phyloP scores from a whole-genome alignment of 2,113 vertebrate genomes.

The Phyllostomus discolor region DNA sequence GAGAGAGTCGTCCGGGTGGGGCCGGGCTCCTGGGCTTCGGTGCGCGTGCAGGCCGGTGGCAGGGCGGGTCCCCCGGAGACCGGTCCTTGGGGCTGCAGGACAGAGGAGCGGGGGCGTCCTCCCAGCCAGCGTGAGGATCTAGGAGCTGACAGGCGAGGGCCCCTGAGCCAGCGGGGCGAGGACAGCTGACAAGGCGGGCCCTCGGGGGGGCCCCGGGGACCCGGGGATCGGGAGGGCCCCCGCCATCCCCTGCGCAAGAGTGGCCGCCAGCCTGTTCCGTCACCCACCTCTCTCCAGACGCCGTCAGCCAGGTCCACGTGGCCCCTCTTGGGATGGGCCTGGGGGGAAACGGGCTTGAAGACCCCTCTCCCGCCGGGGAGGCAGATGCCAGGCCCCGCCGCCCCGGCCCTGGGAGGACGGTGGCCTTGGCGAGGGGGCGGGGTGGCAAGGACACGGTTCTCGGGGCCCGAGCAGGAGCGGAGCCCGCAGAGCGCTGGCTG shows the following conservation, averaged over 20 bases:
- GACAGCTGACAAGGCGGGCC: not conserved
- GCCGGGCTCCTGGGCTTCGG: not conserved
- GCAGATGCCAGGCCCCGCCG: not conserved
- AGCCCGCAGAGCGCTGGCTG: not conserved
- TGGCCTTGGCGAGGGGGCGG: fast-evolving
- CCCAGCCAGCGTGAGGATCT: constrained; percentile 88
- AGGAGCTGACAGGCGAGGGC: constrained; percentile 74
- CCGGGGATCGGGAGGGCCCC: fast-evolving
- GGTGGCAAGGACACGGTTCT: not conserved
- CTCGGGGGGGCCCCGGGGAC: not conserved
- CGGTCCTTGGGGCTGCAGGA: constrained; percentile 41
- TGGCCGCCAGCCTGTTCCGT: fast-evolving
- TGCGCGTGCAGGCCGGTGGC: fast-evolving
- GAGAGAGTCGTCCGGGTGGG: not conserved
- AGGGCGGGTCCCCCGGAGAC: not conserved
- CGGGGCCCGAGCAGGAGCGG: not conserved
- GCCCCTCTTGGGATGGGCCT: not conserved
- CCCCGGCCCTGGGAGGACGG: fast-evolving
- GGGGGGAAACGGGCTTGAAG: not conserved
- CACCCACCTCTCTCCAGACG: constrained; percentile 51
- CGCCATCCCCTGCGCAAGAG: fast-evolving
- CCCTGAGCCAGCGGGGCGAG: too few species aligned
- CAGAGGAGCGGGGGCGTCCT: constrained; percentile 74
- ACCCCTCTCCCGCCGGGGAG: not conserved
- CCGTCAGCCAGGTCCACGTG: not conserved